Evolutionary conservation across 1,140 invertebrate genomes (phyloP).

Genomic region (Apolygus lucorum): DNA sequence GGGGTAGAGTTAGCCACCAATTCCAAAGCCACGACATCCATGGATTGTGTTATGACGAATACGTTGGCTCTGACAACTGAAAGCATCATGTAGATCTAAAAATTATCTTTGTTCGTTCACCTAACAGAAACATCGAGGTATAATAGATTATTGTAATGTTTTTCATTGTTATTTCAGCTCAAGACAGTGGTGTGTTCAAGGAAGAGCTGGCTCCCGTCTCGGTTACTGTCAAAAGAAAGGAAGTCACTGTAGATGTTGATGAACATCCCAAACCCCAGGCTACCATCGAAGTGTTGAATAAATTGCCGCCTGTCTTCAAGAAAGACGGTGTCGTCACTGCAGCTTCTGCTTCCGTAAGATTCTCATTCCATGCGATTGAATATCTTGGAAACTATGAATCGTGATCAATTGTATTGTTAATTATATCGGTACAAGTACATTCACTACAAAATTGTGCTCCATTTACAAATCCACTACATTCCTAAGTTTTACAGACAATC

Average conservation of each 20-base stretch:
- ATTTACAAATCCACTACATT: neutral
- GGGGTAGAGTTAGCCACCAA: too few relatives aligned
- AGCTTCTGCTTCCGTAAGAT: constrained; percentile 82
- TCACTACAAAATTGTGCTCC: neutral
- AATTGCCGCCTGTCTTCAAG: constrained; percentile 86
- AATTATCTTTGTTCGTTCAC: too few relatives aligned
- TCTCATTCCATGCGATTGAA: too few relatives aligned
- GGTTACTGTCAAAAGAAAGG: constrained; percentile 73
- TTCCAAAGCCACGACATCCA: too few relatives aligned
- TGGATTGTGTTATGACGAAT: too few relatives aligned
- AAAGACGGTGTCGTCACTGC: constrained; percentile 94
- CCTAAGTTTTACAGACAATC: neutral
- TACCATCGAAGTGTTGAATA: constrained; percentile 71
- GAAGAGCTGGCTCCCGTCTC: constrained; percentile 82
- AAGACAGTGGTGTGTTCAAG: constrained; percentile 80
- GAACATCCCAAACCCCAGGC: constrained; percentile 91
- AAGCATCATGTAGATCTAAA: too few relatives aligned
- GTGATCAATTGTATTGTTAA: neutral
- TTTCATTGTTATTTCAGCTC: too few relatives aligned
- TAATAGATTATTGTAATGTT: too few relatives aligned
- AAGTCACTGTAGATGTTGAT: constrained; percentile 70
- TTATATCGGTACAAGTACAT: neutral
- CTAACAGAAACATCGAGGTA: too few relatives aligned
- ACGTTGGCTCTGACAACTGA: too few relatives aligned
- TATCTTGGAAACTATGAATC: neutral